These are phyloP conservation scores for Argya squamiceps DNA, from an alignment of 2,797 vertebrate species.

Conservation along the genomic window DNA sequence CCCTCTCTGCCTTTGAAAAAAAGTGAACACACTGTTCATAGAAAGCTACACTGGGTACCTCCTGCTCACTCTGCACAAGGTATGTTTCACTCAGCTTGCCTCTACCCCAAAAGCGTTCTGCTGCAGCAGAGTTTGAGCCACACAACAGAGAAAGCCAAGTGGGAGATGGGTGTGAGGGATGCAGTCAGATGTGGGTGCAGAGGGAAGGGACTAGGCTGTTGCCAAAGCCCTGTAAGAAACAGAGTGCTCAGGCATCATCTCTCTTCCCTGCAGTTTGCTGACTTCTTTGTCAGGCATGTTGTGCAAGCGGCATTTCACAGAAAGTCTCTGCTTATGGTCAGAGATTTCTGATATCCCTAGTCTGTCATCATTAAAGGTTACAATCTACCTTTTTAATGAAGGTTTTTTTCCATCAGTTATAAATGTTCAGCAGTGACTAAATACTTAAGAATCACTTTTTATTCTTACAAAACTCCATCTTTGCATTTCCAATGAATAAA, in stretches of 20 bases:
- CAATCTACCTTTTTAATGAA: not conserved
- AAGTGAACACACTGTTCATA: not conserved
- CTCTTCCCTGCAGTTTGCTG: not conserved
- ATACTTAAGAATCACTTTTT: not conserved
- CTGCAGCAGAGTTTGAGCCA: not conserved
- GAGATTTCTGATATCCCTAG: not conserved
- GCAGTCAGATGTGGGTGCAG: not conserved
- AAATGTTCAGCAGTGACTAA: not conserved
- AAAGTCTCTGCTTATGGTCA: not conserved
- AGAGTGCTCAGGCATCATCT: not conserved
- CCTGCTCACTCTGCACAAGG: rapidly evolving
- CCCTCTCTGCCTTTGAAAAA: not conserved
- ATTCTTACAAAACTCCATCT: not conserved
- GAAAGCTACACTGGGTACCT: not conserved
- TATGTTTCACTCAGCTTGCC: not conserved
- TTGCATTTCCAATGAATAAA: not conserved
- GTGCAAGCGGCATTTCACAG: not conserved
- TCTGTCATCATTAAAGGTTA: not conserved
- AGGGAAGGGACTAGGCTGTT: not conserved
- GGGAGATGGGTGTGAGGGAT: not conserved
- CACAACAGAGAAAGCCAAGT: rapidly evolving
- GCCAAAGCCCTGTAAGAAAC: not conserved
- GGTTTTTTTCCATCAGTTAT: not conserved
- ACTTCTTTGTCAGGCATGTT: not conserved
- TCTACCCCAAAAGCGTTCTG: not conserved